Base-by-base conservation (phyloP, 2,113 vertebrate genomes). In the Cynoglossus semilaevis region DNA sequence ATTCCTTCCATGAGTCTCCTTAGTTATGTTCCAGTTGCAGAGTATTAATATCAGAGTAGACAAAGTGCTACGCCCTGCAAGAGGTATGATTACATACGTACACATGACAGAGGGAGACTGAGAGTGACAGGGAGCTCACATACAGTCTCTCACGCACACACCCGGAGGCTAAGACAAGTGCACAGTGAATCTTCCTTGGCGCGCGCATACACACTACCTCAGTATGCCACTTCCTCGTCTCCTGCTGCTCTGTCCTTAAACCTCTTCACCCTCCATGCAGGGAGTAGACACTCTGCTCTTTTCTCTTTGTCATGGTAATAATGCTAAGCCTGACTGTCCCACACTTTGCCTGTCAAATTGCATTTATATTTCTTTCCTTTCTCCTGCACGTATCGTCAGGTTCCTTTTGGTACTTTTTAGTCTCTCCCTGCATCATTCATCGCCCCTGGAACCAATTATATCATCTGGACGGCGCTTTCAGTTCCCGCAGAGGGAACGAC, bases 241-340 rank as follows among this genome's bases (percentile, higher is more conserved):
- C 88, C 88, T 82, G 88, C 88, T 89, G 87, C 75, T 82, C 74
- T 74, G 82, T 86, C 80, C 83, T 85, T 83, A 84, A 89, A 87
- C 81, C 87, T 87, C 85, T 84, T 79, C 85, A 75, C 74, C 81
- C 83, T 82, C 83, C 80, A 78, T 66, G 79, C 80, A 74, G 85
- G 83, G 87, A 83, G 87, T 51, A 80, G 80, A 86, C 79, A 70
- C 83, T 77, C 70, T 46, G 55, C 83, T 81, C 76, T 80, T 84
- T 87, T 81, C 85, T 87, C 84, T 89, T 91, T 91, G 85, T 91
- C 84, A 87, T 88, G 89, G 81, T 89, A 90, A 91, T 90, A 89
- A 85, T 72, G 70, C 82, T 87, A 87, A 90, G 86, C 88, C 86
- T 87, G 87, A 89, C 85, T 88, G 85, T 86, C 85, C 85, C 83